Conservation (phyloP, 2,797 vertebrate genomes). For the Tinamus major region DNA sequence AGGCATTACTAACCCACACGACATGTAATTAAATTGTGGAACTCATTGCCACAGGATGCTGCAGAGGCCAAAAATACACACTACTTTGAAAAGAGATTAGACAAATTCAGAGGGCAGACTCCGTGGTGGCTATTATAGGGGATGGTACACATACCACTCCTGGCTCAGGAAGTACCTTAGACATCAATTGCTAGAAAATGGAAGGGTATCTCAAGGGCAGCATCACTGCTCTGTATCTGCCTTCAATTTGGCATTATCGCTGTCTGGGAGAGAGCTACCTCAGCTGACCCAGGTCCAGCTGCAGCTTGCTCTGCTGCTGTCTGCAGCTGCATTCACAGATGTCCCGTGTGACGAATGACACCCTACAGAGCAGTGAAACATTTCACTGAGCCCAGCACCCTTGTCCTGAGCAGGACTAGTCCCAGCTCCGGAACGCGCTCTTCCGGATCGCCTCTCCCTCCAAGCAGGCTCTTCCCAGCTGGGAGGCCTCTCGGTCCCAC, state of each 20-base stretch:
- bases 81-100: constrained; percentile 56
- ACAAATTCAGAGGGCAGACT: neutral
- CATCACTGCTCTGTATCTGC: neutral
- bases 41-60: constrained; percentile 44
- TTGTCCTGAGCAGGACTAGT: neutral
- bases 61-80: constrained; percentile 12
- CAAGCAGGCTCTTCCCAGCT: neutral
- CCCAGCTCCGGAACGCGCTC: neutral
- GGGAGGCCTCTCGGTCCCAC: neutral
- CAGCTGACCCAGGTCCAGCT: neutral
- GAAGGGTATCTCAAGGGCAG: constrained; percentile 17
- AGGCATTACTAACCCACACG: constrained; percentile 11
- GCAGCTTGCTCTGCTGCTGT: neutral
- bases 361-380: neutral
- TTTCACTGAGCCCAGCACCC: neutral
- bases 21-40: constrained; percentile 37
- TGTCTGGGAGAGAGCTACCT: neutral
- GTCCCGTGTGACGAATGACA: neutral
- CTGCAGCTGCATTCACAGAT: neutral
- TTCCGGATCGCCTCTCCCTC: neutral
- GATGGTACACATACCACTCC: neutral
- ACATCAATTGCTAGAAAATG: constrained; percentile 16
- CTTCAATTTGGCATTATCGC: neutral
- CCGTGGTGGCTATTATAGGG: neutral
- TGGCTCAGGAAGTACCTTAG: neutral